phyloP scores from a whole-genome alignment of 2,888 invertebrate genomes.

The Morinoia aosen region DNA sequence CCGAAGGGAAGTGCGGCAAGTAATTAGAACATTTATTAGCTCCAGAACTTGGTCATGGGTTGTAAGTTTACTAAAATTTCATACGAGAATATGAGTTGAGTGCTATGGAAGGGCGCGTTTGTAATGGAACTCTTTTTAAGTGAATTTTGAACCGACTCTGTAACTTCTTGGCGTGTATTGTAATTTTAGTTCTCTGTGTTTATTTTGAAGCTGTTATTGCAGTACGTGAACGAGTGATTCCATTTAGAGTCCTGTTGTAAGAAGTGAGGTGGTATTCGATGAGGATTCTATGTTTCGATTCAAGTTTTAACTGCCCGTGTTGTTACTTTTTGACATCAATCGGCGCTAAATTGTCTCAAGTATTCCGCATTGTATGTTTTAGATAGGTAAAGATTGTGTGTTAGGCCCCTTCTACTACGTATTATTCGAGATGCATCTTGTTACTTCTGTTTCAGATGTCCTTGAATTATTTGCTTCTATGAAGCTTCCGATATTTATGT shows the following conservation, averaged over 20 bases:
- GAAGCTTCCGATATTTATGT: no score
- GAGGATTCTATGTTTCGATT: no score
- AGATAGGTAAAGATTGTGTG: background rate
- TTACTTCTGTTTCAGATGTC: no score
- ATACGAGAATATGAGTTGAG: background rate
- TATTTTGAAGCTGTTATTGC: no score
- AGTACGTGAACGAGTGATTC: no score
- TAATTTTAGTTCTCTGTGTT: no score
- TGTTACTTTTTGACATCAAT: background rate
- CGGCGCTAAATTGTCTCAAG: background rate
- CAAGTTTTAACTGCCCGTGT: background rate
- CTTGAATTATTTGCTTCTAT: no score
- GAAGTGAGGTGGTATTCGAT: no score
- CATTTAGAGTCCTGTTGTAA: no score
- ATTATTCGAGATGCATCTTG: no score
- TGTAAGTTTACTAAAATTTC: background rate
- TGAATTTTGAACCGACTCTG: background rate
- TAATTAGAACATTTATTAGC: background rate
- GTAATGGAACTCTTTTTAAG: background rate
- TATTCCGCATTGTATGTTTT: background rate
- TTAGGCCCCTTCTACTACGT: no score
- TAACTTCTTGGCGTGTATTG: background rate
- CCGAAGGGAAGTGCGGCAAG: background rate
- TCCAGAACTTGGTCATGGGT: background rate
- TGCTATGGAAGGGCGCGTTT: background rate